phyloP scores from a whole-genome alignment of 2,113 vertebrate species.

The Odontophorus gujanensis region DNA sequence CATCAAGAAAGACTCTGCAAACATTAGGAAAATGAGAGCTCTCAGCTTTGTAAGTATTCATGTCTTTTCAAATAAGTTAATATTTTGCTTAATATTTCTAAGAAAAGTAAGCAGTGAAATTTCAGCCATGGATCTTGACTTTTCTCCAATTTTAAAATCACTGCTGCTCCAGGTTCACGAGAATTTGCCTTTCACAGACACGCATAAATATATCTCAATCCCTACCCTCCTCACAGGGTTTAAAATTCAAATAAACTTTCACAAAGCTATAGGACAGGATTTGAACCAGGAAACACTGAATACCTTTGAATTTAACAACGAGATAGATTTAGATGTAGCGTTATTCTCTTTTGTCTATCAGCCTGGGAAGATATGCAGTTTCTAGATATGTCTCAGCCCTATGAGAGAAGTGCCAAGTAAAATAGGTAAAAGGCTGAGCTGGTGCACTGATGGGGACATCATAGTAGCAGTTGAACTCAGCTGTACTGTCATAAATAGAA shows the following conservation, averaged over 20 bases:
- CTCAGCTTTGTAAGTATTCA: not conserved
- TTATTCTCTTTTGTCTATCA: not conserved
- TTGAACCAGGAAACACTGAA: not conserved
- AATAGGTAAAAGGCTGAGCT: not conserved
- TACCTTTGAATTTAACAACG: not conserved
- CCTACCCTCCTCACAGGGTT: not conserved
- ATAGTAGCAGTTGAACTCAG: not conserved
- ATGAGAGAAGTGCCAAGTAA: not conserved
- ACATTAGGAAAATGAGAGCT: not conserved
- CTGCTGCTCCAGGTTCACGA: not conserved
- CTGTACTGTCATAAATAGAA: conserved; percentile 37
- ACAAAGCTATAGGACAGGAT: not conserved
- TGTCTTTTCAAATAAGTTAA: not conserved
- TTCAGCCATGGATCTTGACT: not conserved
- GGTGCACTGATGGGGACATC: not conserved
- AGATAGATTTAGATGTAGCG: not conserved
- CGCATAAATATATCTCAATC: not conserved
- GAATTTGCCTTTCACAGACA: not conserved
- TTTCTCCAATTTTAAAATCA: not conserved
- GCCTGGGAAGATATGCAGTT: not conserved
- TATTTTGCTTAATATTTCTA: not conserved
- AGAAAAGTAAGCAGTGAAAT: not conserved
- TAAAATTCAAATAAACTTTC: not conserved
- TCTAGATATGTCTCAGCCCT: not conserved
- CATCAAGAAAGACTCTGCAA: not conserved